Conservation (phyloP, 2,888 invertebrate species). For the Tetheella fluctuosa region DNA sequence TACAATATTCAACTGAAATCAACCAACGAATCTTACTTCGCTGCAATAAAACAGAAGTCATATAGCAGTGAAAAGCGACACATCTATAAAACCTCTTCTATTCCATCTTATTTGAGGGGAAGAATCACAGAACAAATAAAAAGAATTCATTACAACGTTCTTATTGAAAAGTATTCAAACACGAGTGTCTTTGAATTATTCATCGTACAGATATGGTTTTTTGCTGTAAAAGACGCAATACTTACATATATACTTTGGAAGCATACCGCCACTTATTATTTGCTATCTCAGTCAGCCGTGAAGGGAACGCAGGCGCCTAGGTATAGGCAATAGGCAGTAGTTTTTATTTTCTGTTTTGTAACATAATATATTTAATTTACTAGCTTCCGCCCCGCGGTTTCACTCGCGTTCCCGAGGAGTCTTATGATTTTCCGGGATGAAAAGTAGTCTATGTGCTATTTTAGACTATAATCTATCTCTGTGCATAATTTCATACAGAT, state of each 20-base stretch:
- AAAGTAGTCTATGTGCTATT: too few species aligned
- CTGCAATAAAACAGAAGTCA: background rate
- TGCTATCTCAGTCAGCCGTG: too few species aligned
- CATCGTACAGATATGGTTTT: constrained; percentile 16
- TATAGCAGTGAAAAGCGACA: background rate
- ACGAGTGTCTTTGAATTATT: constrained; percentile 26
- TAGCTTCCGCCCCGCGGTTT: too few species aligned
- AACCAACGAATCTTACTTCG: background rate
- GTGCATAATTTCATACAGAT: too few species aligned
- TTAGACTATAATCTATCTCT: too few species aligned
- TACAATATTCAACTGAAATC: background rate
- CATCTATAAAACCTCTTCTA: background rate
- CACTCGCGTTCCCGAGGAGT: too few species aligned
- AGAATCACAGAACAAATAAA: constrained; percentile 24
- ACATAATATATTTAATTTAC: too few species aligned
- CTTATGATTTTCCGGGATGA: too few species aligned
- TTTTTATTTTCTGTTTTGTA: too few species aligned
- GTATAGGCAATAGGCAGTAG: too few species aligned
- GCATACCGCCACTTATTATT: too few species aligned
- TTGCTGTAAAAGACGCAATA: background rate
- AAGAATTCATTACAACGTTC: constrained; percentile 27
- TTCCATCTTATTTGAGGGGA: background rate
- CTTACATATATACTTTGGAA: background rate
- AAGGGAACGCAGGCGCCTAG: too few species aligned
- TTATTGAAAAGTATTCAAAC: constrained; percentile 45